phyloP scores from a whole-genome alignment of 2,113 vertebrate species.

The Mustela lutreola region DNA sequence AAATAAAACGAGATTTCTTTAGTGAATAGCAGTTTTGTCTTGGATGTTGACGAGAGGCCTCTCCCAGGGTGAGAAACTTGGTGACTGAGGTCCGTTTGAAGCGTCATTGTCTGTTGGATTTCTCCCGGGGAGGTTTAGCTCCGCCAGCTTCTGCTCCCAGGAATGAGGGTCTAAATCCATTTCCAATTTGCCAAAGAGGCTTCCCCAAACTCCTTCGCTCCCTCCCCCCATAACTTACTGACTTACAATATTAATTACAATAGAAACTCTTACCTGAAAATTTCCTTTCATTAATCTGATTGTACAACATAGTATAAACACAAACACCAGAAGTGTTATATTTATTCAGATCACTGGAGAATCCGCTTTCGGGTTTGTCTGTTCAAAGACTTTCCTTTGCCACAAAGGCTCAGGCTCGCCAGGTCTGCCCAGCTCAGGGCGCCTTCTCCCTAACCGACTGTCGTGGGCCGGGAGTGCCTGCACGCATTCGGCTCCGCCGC shows the following conservation, averaged over 20 bases:
- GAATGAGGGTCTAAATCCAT: neutral
- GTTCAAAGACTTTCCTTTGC: neutral
- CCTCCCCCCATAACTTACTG: constrained; percentile 44
- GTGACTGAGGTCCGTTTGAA: neutral
- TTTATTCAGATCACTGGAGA: constrained; percentile 58
- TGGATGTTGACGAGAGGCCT: neutral
- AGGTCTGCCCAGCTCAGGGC: neutral
- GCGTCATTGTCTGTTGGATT: neutral
- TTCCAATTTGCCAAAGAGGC: neutral
- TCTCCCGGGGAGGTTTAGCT: neutral
- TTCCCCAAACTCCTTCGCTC: constrained; percentile 30
- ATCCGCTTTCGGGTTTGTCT: neutral
- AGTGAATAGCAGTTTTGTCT: neutral
- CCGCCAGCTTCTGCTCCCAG: neutral
- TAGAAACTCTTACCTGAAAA: constrained; percentile 86
- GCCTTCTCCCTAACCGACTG: neutral
- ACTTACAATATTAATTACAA: constrained; percentile 69
- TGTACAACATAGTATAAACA: constrained; percentile 82
- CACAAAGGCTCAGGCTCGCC: neutral
- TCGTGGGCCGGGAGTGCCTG: neutral
- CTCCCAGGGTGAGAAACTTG: neutral
- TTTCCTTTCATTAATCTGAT: constrained; percentile 79
- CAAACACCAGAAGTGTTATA: constrained; percentile 62
- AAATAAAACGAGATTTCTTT: constrained; percentile 36
- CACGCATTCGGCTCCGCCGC: accelerated